Percentiles rank a stretch among this genome's conserved stretches.
These are phyloP conservation scores for Delphinapterus leucas DNA, from an alignment of 2,113 vertebrate species.

Conservation along the genomic window DNA sequence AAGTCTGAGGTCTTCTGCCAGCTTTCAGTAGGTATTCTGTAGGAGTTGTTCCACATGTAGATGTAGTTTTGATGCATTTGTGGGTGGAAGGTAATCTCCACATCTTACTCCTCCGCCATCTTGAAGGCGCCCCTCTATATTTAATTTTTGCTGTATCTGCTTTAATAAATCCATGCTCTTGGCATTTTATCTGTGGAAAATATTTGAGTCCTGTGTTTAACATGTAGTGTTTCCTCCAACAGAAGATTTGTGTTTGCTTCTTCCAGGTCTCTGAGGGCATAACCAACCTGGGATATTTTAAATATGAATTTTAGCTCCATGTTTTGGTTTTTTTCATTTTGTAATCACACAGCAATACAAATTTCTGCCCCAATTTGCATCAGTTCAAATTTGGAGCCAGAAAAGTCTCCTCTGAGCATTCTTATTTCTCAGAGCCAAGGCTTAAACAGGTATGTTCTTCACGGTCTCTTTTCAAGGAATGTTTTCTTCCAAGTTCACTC, in stretches of 20 bases:
- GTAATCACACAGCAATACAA: not conserved
- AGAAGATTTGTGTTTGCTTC: not conserved
- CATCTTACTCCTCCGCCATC: too few relatives aligned
- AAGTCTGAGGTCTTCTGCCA: too few relatives aligned
- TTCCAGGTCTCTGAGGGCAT: not conserved
- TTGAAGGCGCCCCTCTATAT: not conserved
- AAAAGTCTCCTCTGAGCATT: not conserved
- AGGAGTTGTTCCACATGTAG: too few relatives aligned
- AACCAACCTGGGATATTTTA: not conserved
- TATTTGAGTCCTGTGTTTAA: not conserved
- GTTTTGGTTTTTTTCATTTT: not conserved
- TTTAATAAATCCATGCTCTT: not conserved
- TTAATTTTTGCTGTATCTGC: not conserved
- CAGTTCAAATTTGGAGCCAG: not conserved
- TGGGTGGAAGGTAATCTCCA: too few relatives aligned
- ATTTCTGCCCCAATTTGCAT: not conserved
- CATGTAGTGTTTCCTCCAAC: not conserved
- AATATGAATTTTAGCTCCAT: not conserved
- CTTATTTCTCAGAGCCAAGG: not conserved
- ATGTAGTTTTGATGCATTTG: too few relatives aligned
- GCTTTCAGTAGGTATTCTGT: too few relatives aligned
- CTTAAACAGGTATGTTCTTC: not conserved
- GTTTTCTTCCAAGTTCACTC: not conserved
- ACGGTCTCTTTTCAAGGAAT: not conserved
- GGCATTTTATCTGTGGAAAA: not conserved